Base-by-base conservation (phyloP, 2,888 invertebrate species). In the Acronicta alni region DNA sequence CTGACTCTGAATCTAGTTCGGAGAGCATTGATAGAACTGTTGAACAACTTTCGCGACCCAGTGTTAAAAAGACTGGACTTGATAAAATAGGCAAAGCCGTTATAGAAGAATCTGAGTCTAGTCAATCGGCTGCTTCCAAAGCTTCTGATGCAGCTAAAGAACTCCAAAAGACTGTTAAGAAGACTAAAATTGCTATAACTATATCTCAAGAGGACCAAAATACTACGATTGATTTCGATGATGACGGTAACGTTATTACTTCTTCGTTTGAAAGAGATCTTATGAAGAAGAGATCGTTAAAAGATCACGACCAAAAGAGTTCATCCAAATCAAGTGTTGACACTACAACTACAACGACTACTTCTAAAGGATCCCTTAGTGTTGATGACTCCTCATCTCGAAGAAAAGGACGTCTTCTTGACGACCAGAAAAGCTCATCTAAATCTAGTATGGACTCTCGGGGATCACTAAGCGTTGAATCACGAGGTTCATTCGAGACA, bases 401-500 rank as follows among this genome's bases (percentile, higher is more conserved):
- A 72, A 84, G 91, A 55, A 93, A 89, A 74, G 83, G 87, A 30
- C 89, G 93, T 30, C 87, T 68, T 32, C 68, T 95, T 43, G 91
- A 93, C 73, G 94, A 95, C 52, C 94, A 95, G 72, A 95, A 95
- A 67, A 95, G 94, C 74, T 95, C 94, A 9, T 96, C 96, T 0
- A 96, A 96, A 80, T 96, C 96, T 3, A 96, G 96, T 75, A 94
- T 96, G 70, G 96, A 96, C 79, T 96, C 96, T 0, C 95, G 95
- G 77, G 95, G 95, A 20, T 96, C 96, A 1, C 85, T 96, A 8
- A 96, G 96, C 77, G 96, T 96, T 1, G 97, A 97, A 82, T 97
- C 97, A 0, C 94, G 96, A 69, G 96, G 96, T 45, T 97, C 97
- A 0, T 95, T 96, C 72, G 97, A 97, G 90, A 95, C 93, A 5